phyloP scores from a whole-genome alignment of 2,797 vertebrate species.

The Hydrolagus colliei region DNA sequence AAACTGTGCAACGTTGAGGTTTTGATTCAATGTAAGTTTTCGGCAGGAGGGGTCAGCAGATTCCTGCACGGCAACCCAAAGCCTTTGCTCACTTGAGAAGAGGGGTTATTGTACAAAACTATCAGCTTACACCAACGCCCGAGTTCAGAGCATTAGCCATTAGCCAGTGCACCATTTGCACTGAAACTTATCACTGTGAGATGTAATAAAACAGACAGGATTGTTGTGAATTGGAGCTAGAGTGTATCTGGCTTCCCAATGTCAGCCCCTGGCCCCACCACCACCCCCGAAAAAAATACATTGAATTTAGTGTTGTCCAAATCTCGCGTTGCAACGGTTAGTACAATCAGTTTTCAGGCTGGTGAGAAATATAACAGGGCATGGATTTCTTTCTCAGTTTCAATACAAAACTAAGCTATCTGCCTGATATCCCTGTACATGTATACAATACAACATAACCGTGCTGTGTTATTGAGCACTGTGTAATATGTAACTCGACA shows the following conservation, averaged over 20 bases:
- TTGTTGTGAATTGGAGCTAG: not conserved
- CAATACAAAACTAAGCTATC: not conserved
- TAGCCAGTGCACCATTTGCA: not conserved
- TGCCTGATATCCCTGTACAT: too few species aligned
- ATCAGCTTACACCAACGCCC: not conserved
- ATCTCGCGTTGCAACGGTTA: not conserved
- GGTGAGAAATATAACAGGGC: too few species aligned
- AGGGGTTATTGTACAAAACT: not conserved
- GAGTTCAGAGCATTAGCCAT: not conserved
- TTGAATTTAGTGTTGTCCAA: not conserved
- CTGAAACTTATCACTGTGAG: not conserved
- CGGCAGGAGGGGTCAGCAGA: not conserved
- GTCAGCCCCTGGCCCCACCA: not conserved
- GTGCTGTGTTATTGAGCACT: too few species aligned
- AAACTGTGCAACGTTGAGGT: not conserved
- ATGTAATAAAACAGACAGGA: not conserved
- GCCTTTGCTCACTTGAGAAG: not conserved
- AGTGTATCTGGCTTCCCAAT: not conserved
- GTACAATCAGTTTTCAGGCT: not conserved
- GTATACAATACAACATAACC: too few species aligned
- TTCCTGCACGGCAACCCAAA: not conserved
- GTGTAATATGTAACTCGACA: not conserved
- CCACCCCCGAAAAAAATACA: not conserved
- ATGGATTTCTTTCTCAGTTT: not conserved
- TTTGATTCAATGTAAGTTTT: not conserved